These are phyloP conservation scores for Melitaea cinxia DNA, from an alignment of 1,140 invertebrate genomes.

Conservation along the genomic window DNA sequence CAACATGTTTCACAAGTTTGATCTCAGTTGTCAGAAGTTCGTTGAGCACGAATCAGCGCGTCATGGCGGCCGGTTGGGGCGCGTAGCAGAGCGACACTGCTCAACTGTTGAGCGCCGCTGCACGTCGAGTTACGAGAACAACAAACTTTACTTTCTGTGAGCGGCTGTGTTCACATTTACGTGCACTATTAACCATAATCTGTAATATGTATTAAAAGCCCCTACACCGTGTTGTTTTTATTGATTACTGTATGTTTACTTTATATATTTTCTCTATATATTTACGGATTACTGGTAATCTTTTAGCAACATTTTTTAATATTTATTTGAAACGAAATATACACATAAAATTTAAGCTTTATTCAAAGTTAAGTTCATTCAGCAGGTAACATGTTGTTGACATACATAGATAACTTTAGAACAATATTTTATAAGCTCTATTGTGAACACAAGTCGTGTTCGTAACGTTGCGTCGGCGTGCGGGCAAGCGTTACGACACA, in stretches of 20 bases:
- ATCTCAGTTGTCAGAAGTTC: slow-evolving; percentile 46
- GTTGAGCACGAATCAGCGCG: slow-evolving; percentile 40
- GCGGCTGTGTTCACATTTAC: slow-evolving; percentile 57
- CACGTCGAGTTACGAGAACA: slow-evolving; percentile 52
- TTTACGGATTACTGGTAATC: too few species aligned
- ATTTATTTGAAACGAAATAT: too few species aligned
- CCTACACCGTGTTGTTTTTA: neutral
- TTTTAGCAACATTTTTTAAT: too few species aligned
- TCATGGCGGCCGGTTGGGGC: slow-evolving; percentile 64
- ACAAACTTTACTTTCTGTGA: slow-evolving; percentile 75
- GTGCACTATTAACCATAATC: slow-evolving; percentile 27
- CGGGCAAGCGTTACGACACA: slow-evolving; percentile 67
- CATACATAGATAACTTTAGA: too few species aligned
- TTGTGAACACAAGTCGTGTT: slow-evolving; percentile 52
- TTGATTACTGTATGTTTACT: too few species aligned
- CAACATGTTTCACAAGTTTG: slow-evolving; percentile 59
- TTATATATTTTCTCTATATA: too few species aligned
- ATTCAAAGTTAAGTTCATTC: too few species aligned
- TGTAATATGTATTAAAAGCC: slow-evolving; percentile 10
- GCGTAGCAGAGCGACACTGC: slow-evolving; percentile 64
- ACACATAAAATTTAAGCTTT: too few species aligned
- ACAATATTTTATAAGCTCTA: slow-evolving; percentile 28
- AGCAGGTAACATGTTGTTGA: too few species aligned
- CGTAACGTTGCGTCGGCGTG: slow-evolving; percentile 60
- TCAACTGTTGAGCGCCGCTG: slow-evolving; percentile 29